These are phyloP conservation scores for Pedetes capensis DNA, from an alignment of 2,113 vertebrate genomes.

Conservation along the genomic window DNA sequence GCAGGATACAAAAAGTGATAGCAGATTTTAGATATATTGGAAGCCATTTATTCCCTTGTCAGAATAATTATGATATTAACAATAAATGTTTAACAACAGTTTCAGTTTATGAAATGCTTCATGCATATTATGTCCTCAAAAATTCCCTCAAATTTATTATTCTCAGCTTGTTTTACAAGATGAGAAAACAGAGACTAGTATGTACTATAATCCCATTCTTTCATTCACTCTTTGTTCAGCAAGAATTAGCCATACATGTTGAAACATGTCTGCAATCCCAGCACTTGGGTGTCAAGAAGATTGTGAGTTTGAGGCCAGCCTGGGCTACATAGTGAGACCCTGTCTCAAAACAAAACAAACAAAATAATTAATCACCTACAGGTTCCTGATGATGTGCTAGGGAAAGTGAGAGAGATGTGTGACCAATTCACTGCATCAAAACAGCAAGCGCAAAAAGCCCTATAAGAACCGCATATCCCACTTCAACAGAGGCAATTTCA, in stretches of 20 bases:
- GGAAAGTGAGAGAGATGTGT: neutral
- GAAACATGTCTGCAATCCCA: no score
- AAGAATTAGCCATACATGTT: no score
- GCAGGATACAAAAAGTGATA: neutral
- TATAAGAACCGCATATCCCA: neutral
- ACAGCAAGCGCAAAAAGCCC: neutral
- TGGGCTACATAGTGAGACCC: no score
- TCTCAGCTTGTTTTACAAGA: conserved; percentile 11
- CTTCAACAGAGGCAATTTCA: neutral
- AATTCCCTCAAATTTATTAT: neutral
- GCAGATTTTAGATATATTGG: neutral
- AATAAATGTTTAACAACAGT: neutral
- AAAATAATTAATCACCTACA: neutral
- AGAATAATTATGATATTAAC: neutral
- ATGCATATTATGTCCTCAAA: neutral
- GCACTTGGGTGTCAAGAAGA: no score
- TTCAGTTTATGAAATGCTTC: neutral
- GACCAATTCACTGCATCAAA: neutral
- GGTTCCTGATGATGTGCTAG: neutral
- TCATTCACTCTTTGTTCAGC: neutral
- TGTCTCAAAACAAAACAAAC: no score
- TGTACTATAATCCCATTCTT: neutral
- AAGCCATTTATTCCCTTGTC: neutral
- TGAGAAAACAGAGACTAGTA: neutral
- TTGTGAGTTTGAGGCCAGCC: no score